A percentile compares a stretch with the other conserved stretches of the same genome.
phyloP scores from a whole-genome alignment of 1,140 invertebrate species.

The Zaprionus tsacasi region DNA sequence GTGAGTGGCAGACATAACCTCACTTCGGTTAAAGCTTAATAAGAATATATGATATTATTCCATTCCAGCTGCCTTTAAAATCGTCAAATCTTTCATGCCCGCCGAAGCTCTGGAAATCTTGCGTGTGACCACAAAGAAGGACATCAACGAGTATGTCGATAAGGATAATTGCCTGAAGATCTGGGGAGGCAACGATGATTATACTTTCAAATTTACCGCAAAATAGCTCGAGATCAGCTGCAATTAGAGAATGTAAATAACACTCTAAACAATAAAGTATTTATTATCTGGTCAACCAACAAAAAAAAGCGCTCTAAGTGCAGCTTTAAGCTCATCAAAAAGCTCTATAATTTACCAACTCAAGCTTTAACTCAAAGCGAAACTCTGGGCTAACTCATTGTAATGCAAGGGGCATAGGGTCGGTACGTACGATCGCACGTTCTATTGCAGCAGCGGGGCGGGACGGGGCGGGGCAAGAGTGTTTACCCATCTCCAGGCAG shows the following conservation, averaged over 20 bases:
- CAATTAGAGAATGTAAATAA: slow-evolving; percentile 57
- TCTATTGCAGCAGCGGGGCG: slow-evolving; percentile 48
- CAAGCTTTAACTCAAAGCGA: slow-evolving; percentile 37
- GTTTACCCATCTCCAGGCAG: slow-evolving; percentile 45
- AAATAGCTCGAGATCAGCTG: slow-evolving; percentile 11
- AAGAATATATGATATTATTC: too few species aligned
- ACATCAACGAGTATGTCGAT: slow-evolving; percentile 90
- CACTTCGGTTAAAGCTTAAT: not conserved
- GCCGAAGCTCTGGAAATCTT: slow-evolving; percentile 94
- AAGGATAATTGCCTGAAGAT: slow-evolving; percentile 89
- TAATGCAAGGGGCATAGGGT: slow-evolving; percentile 53
- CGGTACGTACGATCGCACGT: slow-evolving; percentile 66
- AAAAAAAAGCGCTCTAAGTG: not conserved
- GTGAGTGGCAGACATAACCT: slow-evolving; percentile 84
- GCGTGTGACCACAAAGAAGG: slow-evolving; percentile 92
- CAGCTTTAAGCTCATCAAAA: not conserved
- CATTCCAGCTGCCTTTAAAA: slow-evolving; percentile 92
- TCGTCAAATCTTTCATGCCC: slow-evolving; percentile 94
- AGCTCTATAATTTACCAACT: not conserved
- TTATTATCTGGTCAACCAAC: slow-evolving; percentile 39
- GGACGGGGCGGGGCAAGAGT: not conserved
- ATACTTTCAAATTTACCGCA: slow-evolving; percentile 73
- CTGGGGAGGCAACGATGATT: slow-evolving; percentile 94
- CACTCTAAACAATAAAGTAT: slow-evolving; percentile 24
- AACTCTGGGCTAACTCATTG: slow-evolving; percentile 40